phyloP scores from a whole-genome alignment of 1,140 invertebrate genomes.

The Dreissena polymorpha region DNA sequence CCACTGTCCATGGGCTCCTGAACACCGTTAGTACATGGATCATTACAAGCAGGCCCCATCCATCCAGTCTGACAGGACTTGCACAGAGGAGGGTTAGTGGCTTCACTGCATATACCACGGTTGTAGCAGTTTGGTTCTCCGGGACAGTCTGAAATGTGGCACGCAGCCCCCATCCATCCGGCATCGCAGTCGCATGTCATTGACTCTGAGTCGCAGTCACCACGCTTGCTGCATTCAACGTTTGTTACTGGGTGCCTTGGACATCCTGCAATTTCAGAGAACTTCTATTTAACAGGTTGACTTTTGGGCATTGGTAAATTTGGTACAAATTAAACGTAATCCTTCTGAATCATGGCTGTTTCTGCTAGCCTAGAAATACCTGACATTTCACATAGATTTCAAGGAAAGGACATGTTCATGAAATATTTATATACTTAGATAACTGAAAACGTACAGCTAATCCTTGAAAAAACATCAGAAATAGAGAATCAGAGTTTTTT shows the following conservation, averaged over 20 bases:
- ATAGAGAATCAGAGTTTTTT: too few relatives aligned
- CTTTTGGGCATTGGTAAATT: not conserved
- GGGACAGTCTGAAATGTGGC: slow-evolving; percentile 71
- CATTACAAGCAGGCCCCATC: slow-evolving; percentile 71
- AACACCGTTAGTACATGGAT: slow-evolving; percentile 69
- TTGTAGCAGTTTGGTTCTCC: slow-evolving; percentile 69
- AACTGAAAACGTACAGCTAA: too few relatives aligned
- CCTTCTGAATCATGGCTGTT: too few relatives aligned
- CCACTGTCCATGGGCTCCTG: slow-evolving; percentile 62
- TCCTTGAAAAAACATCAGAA: too few relatives aligned
- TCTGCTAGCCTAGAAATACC: too few relatives aligned
- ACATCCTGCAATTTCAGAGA: slow-evolving; percentile 54
- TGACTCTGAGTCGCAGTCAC: slow-evolving; percentile 68
- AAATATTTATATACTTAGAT: too few relatives aligned
- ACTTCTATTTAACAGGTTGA: not conserved
- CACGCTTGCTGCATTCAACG: slow-evolving; percentile 66
- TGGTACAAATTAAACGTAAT: too few relatives aligned
- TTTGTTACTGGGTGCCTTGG: slow-evolving; percentile 63
- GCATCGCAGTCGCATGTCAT: slow-evolving; percentile 63
- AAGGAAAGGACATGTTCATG: too few relatives aligned
- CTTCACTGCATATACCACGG: slow-evolving; percentile 61
- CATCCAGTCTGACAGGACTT: slow-evolving; percentile 63
- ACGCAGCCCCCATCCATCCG: slow-evolving; percentile 68
- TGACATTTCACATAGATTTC: too few relatives aligned
- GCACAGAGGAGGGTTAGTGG: slow-evolving; percentile 66